Evolutionary conservation across 2,113 vertebrate genomes (phyloP).

Genomic region (Heloderma charlesbogerti): DNA sequence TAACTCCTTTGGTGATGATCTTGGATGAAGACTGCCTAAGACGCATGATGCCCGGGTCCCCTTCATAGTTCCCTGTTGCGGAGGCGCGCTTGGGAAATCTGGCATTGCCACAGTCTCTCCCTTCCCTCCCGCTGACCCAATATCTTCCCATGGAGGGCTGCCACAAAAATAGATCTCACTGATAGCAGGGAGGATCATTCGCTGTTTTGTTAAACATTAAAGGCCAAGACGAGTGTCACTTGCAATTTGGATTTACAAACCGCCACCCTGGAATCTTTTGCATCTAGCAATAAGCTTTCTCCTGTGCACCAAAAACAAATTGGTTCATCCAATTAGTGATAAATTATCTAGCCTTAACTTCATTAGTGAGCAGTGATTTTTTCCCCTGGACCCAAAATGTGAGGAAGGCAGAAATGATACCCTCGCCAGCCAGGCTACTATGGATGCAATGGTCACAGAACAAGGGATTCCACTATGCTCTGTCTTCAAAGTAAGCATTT

Average conservation of each 20-base stretch:
- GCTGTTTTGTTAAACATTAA: constrained; percentile 55
- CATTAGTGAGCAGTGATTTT: constrained; percentile 46
- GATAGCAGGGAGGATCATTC: constrained; percentile 57
- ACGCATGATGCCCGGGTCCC: neutral
- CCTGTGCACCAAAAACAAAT: constrained; percentile 59
- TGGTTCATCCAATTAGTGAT: constrained; percentile 65
- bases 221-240: constrained; percentile 69
- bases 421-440: neutral
- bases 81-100: neutral
- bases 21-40: constrained; percentile 31
- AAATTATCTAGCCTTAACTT: constrained; percentile 65
- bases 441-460: neutral
- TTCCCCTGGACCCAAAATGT: neutral
- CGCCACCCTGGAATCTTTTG: constrained; percentile 61
- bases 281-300: constrained; percentile 58
- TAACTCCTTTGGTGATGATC: constrained; percentile 25
- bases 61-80: constrained; percentile 12
- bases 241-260: constrained; percentile 69
- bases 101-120: neutral
- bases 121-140: constrained; percentile 4
- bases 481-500: neutral
- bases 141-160: constrained; percentile 24
- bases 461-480: neutral
- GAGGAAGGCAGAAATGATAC: constrained; percentile 31
- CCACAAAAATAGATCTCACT: constrained; percentile 30